Conservation (phyloP, 30 jellyfish, hydroid and myxozoan species). For the Catostylus mosaicus region DNA sequence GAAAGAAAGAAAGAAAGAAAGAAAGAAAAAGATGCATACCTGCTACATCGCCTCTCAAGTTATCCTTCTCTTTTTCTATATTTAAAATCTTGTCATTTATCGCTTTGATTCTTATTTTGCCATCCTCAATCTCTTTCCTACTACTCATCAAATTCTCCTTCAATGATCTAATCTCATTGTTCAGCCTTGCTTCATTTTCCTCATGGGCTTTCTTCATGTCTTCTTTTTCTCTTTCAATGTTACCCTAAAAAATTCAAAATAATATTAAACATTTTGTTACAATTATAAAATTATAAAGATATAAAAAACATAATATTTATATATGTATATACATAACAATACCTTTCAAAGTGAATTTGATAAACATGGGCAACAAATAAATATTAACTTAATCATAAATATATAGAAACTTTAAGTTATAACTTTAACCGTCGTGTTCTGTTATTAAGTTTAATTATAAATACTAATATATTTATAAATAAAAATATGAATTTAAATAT, state of each 20-base stretch:
- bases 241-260: slow-evolving; percentile 27
- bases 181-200: slow-evolving; percentile 60
- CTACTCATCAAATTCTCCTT: slow-evolving; percentile 33
- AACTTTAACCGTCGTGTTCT: no score
- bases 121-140: slow-evolving; percentile 16
- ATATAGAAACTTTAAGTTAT: no score
- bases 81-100: slow-evolving; percentile 3
- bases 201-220: slow-evolving; percentile 38
- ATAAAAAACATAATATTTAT: no score
- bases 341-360: no score
- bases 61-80: slow-evolving; percentile 69
- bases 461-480: neutral
- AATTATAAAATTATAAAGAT: no score
- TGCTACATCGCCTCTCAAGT: slow-evolving; percentile 77
- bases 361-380: no score
- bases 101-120: slow-evolving; percentile 33
- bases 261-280: no score
- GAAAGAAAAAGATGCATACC: slow-evolving; percentile 36
- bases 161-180: slow-evolving; percentile 44
- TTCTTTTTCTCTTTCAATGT: slow-evolving; percentile 36
- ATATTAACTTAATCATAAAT: no score
- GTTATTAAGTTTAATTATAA: no score
- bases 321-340: no score
- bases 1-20: no score
- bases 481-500: neutral